Conservation (phyloP, 1,140 invertebrate species). For the Atopsyche davidsoni region DNA sequence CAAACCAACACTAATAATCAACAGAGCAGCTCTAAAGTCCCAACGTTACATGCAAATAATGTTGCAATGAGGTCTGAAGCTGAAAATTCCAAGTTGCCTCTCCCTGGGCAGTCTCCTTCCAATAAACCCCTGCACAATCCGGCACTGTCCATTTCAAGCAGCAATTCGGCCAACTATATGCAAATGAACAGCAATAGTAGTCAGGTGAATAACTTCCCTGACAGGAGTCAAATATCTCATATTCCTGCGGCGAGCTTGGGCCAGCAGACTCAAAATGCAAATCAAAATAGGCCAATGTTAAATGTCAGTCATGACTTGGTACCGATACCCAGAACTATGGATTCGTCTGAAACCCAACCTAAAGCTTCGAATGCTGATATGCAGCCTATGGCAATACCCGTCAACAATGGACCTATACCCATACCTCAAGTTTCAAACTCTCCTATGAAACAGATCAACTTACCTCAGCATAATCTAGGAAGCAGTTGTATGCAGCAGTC, state of each 20-base stretch:
- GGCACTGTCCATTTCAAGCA: conserved; percentile 41
- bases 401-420: conserved; percentile 11
- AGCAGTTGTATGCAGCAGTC: conserved; percentile 19
- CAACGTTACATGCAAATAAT: conserved; percentile 18
- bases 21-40: too few relatives aligned
- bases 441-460: conserved; percentile 24
- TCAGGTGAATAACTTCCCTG: conserved; percentile 42
- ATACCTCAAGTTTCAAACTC: conserved; percentile 16
- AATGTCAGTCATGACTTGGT: conserved; percentile 23
- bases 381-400: conserved; percentile 8
- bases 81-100: conserved; percentile 13
- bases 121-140: conserved; percentile 32
- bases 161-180: conserved; percentile 44
- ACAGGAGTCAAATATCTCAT: conserved; percentile 36
- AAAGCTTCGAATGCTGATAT: conserved; percentile 13
- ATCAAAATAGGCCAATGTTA: conserved; percentile 22
- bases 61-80: conserved; percentile 14
- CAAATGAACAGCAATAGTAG: conserved; percentile 45
- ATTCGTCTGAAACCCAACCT: conserved; percentile 13
- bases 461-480: conserved; percentile 25
- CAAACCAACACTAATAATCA: conserved; percentile 7
- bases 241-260: conserved; percentile 9
- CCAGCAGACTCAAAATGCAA: conserved; percentile 15
- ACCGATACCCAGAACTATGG: conserved; percentile 9
- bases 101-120: not conserved